Percentiles rank a stretch among this genome's conserved stretches.
phyloP scores from a whole-genome alignment of 53 echinoderm and acorn worm genomes.

The Stichopus horrens region DNA sequence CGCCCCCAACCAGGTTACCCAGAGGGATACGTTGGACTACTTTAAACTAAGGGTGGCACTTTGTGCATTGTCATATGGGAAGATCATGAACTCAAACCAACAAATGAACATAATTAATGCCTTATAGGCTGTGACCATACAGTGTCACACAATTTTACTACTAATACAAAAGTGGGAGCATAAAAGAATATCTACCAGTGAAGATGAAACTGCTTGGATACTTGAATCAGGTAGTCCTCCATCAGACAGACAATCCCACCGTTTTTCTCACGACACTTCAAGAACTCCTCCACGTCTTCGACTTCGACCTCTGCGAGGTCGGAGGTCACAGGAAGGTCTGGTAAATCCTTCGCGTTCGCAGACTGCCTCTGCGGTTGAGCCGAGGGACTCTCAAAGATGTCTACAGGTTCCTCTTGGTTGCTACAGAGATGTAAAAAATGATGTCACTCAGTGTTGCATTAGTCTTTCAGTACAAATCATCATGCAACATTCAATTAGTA shows the following conservation, averaged over 20 bases:
- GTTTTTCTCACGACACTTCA: conserved; percentile 58
- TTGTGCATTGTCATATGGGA: no score
- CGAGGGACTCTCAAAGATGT: conserved; percentile 36
- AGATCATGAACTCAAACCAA: no score
- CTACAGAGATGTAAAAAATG: not conserved
- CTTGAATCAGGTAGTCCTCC: conserved; percentile 55
- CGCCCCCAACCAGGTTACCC: no score
- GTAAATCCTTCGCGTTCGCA: conserved; percentile 6
- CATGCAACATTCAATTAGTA: no score
- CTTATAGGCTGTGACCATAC: no score
- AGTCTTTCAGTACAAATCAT: no score
- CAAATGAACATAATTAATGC: no score
- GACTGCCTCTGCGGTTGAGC: conserved; percentile 26
- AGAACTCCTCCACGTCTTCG: conserved; percentile 56
- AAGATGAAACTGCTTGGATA: conserved; percentile 56
- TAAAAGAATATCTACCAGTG: conserved; percentile 44
- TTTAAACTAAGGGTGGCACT: no score
- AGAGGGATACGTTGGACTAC: no score
- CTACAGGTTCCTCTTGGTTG: conserved; percentile 16
- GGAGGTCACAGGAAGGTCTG: conserved; percentile 35
- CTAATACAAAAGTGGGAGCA: no score
- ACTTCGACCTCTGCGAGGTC: conserved; percentile 39
- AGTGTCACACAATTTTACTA: no score
- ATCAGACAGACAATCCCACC: conserved; percentile 63
- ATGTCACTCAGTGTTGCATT: no score